These are phyloP conservation scores for Idris sp. DNA, from an alignment of 1,140 invertebrate species.

Conservation along the genomic window DNA sequence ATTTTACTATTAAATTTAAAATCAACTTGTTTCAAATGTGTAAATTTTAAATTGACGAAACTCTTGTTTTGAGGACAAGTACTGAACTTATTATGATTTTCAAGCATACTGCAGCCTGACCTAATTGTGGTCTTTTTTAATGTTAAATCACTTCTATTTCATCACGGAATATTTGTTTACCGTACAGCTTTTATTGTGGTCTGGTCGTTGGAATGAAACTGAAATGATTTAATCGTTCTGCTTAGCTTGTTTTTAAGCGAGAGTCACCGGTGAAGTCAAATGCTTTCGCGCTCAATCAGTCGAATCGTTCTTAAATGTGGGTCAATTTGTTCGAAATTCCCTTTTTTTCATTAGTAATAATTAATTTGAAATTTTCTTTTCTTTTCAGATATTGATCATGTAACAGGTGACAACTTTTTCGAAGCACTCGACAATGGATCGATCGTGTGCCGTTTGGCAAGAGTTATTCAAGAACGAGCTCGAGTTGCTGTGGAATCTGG, in stretches of 20 bases:
- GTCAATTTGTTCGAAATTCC: constrained; percentile 4
- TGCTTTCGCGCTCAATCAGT: constrained; percentile 48
- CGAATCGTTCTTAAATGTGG: constrained; percentile 35
- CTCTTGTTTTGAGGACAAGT: constrained; percentile 51
- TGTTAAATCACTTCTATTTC: constrained; percentile 55
- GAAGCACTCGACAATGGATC: constrained; percentile 89
- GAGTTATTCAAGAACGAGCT: constrained; percentile 86
- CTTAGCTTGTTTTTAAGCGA: constrained; percentile 62
- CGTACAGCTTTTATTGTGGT: constrained; percentile 54
- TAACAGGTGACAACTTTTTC: constrained; percentile 88
- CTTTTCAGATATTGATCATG: constrained; percentile 83
- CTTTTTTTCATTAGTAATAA: constrained; percentile 8
- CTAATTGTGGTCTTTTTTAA: constrained; percentile 52
- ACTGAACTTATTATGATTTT: no score
- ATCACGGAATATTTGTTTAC: constrained; percentile 58
- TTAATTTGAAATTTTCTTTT: constrained; percentile 26
- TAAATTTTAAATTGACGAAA: constrained; percentile 21
- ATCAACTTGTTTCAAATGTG: no score
- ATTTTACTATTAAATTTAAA: no score
- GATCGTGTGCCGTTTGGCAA: constrained; percentile 86
- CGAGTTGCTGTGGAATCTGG: constrained; percentile 81
- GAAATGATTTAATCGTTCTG: constrained; percentile 68
- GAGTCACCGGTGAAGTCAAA: constrained; percentile 47
- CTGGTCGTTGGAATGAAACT: constrained; percentile 65
- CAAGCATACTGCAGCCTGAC: constrained; percentile 38